Evolutionary conservation across 2,888 invertebrate genomes (phyloP), one percentile per base, ranked within the genome.

Genomic region (Lacanobia oleracea): DNA sequence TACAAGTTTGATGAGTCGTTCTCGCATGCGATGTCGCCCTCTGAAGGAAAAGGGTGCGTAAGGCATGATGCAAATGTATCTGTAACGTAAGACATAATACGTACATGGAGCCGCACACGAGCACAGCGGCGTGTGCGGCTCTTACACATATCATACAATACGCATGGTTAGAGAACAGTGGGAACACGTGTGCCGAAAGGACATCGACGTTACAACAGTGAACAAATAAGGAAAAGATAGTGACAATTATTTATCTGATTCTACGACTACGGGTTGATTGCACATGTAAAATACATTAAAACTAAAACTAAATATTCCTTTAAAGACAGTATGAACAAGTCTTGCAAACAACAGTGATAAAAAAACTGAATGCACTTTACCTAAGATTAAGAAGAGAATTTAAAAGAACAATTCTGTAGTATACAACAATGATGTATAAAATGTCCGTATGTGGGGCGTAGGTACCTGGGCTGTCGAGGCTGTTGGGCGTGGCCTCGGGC

Each of bases 31-130:
- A 97, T 96, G 96, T 97, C 97, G 92, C 97, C 97, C 96, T 98
- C 98, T 89, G 98, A 98, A 94, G 98, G 97, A 96, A 98, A 98
- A 91, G 98, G 98, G 96, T 99, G 99, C 91, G 99, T 99, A 96
- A 98, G 98, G 96, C 99, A 99, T 96, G 98, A 99, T 94, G 98
- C 98, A 96, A 98, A 99, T 86, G 99, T 99, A 95, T 99, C 99
- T 91, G 98, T 98, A 96, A 98, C 98, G 96, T 94, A 95, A 95
- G 95, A 96, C 94, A 95, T 93, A 93, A 93, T 90, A 95, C 94
- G 92, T 91, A 94, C 90, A 93, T 95, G 93, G 95, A 95, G 92
- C 92, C 90, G 90, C 91, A 91, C 91, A 91, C 88, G 85, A 89
- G 89, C 87, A 85, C 79, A 83, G 81, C 79, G 87, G 85, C 88